Evolutionary conservation across 1,140 invertebrate species (phyloP), one percentile per base, ranked within the genome.

Genomic region (Xylocopa sonorina): DNA sequence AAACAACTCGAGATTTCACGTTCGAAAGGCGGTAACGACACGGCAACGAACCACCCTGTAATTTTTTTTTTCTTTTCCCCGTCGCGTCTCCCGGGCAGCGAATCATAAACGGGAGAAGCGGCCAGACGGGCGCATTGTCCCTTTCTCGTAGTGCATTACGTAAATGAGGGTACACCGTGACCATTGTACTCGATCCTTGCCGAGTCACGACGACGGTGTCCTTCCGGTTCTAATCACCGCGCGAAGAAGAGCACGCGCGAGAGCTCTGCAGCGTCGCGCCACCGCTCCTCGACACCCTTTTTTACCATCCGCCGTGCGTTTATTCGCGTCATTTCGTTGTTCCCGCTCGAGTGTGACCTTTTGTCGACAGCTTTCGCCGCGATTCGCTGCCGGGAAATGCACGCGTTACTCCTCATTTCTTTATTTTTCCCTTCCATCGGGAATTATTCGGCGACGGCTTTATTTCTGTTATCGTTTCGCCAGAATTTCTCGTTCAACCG

Each of bases 111-210:
- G 78, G 38, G 53, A 67, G 79, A 76, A 81, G 77, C 78, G 83
- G n/a, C 77, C 51, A 80, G 78, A 80, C 78, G 78, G 73, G n/a
- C n/a, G n/a, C 63, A 88, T 89, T 88, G 83, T 89, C 64, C 72
- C 58, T 83, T 80, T 72, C 64, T 57, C 78, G 60, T 85, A 57
- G 77, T 82, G 82, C 85, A 87, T 90, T 90, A 87, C 88, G 87
- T 86, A 90, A 90, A 89, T 88, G 87, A 88, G 81, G 80, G 78
- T 87, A 80, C 81, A 80, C 80, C 67, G 51, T 83, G 73, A 43
- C 87, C 77, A 88, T 89, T 86, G 87, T 89, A 83, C 87, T 79
- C 64, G 50, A 82, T 78, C 51, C 21, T 55, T 32, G 32, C 46
- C n/a, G 60, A 72, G 60, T 79, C 67, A 73, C 74, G 29, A 63